Conservation (phyloP, 2,888 invertebrate genomes). For the Onthophagus sagittarius region DNA sequence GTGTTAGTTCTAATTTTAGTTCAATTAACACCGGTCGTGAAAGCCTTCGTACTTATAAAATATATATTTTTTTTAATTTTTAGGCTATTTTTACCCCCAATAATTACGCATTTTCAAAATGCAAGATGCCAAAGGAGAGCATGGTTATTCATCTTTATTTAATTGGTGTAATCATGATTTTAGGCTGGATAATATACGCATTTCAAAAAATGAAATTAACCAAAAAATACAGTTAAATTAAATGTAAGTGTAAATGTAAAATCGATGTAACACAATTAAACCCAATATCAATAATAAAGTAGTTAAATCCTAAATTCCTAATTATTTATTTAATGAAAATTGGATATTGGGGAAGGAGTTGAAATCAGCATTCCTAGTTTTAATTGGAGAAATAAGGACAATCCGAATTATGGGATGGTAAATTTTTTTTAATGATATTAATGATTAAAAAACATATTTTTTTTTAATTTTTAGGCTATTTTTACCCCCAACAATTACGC, state of each 20-base stretch:
- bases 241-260: no score
- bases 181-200: slow-evolving; percentile 42
- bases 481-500: slow-evolving; percentile 70
- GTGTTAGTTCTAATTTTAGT: no score
- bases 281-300: no score
- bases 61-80: neutral
- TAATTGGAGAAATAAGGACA: slow-evolving; percentile 91
- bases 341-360: slow-evolving; percentile 52
- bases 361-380: slow-evolving; percentile 91
- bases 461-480: slow-evolving; percentile 57
- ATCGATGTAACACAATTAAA: no score
- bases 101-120: slow-evolving; percentile 68
- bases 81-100: slow-evolving; percentile 74
- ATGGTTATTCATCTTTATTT: slow-evolving; percentile 66
- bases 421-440: slow-evolving; percentile 30
- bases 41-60: no score
- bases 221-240: neutral
- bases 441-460: no score
- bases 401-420: slow-evolving; percentile 89
- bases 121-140: slow-evolving; percentile 76
- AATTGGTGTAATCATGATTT: slow-evolving; percentile 48
- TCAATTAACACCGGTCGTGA: no score
- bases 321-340: no score
- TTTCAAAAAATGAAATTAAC: slow-evolving; percentile 7
- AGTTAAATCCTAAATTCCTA: no score